A percentile compares a stretch with the other conserved stretches of the same genome.
These are phyloP conservation scores for Halesus radiatus DNA, from an alignment of 1,140 invertebrate genomes.

Conservation along the genomic window DNA sequence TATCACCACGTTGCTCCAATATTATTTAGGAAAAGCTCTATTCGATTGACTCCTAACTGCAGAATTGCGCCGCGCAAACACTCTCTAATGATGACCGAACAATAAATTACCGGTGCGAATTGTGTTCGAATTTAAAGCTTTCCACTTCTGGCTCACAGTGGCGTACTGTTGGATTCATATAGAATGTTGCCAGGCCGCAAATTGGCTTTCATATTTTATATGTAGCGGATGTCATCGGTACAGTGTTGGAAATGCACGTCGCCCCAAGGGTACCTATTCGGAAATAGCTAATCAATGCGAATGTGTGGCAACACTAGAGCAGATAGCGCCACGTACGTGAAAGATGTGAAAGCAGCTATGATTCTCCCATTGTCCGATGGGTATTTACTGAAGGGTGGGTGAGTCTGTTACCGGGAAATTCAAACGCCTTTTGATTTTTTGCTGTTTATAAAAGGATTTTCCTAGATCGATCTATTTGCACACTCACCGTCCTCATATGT, in stretches of 20 bases:
- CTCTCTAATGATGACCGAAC: constrained; percentile 4
- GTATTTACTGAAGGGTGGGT: too few species aligned
- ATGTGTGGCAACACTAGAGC: constrained; percentile 2
- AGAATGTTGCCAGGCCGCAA: constrained; percentile 42
- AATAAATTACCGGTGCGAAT: constrained; percentile 22
- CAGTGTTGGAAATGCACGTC: background rate
- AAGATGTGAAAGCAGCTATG: too few species aligned
- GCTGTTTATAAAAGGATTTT: too few species aligned
- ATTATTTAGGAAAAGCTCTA: too few species aligned
- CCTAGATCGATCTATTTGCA: too few species aligned
- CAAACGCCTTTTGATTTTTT: too few species aligned
- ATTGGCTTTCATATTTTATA: constrained; percentile 55
- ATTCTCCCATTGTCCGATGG: too few species aligned
- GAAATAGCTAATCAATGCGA: constrained; percentile 41
- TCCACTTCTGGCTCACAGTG: constrained; percentile 11
- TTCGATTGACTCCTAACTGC: background rate
- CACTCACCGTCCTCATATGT: too few species aligned
- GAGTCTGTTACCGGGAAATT: too few species aligned
- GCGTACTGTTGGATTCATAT: constrained; percentile 10
- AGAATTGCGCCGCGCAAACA: background rate
- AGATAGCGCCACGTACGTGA: background rate
- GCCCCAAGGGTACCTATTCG: background rate
- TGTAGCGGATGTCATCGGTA: constrained; percentile 42
- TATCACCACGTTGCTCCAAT: too few species aligned
- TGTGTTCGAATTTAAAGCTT: constrained; percentile 12